Conservation (phyloP, 1,140 invertebrate species). For the Homalodisca vitripennis region DNA sequence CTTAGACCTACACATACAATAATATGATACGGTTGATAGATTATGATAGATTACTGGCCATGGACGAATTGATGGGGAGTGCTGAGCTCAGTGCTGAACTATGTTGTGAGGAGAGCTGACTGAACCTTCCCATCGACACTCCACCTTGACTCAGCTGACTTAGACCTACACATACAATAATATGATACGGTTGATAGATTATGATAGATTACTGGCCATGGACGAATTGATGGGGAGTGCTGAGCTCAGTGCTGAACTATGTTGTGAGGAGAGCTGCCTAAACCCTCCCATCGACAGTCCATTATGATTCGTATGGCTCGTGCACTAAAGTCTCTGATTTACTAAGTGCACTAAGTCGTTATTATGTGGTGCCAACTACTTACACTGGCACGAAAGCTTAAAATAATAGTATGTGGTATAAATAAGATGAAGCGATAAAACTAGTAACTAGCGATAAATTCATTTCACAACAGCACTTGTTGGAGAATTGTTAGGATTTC, state of each 20-base stretch:
- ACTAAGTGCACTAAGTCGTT: too few relatives aligned
- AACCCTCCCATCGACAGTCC: conserved; percentile 75
- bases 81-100: conserved; percentile 70
- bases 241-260: conserved; percentile 70
- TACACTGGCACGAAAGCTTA: too few relatives aligned
- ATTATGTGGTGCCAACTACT: too few relatives aligned
- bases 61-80: conserved; percentile 71
- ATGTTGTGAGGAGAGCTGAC: conserved; percentile 63
- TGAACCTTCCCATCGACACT: conserved; percentile 73
- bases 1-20: conserved; percentile 61
- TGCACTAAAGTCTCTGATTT: too few relatives aligned
- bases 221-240: conserved; percentile 73
- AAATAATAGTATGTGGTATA: too few relatives aligned
- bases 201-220: conserved; percentile 63
- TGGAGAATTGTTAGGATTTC: too few relatives aligned
- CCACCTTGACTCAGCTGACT: conserved; percentile 70
- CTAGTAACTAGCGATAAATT: too few relatives aligned
- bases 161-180: conserved; percentile 58
- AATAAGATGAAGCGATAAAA: too few relatives aligned
- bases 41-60: conserved; percentile 63
- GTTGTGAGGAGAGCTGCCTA: conserved; percentile 61
- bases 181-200: too few relatives aligned
- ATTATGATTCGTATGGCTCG: conserved; percentile 67
- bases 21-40: too few relatives aligned
- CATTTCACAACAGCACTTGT: too few relatives aligned